Base-by-base conservation (phyloP, 2,888 invertebrate species). In the Dilophus febrilis region DNA sequence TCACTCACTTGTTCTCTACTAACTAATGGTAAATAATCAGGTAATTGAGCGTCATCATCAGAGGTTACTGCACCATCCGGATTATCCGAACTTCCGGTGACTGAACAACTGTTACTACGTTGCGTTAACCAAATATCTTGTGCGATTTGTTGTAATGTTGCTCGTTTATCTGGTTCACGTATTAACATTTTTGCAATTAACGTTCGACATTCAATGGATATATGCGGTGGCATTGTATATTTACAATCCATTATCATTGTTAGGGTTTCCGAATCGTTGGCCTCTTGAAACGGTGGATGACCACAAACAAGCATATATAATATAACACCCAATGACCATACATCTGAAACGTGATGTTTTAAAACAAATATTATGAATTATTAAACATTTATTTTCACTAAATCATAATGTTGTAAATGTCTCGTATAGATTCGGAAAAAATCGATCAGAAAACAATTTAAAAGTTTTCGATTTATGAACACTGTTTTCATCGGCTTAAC, bases 231-330 rank as follows among this genome's bases (percentile, higher is more conserved):
- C 54, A 94, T 81, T 42, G 80, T 79, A 61, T 94, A 98, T 68
- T 92, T 92, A 68, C 97, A 97, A 64, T 98, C 97, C 87, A 98
- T 91, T 49, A 98, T 98, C 88, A 92, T 95, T 26, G 94, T 97
- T 40, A 99, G 67, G 1, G 98, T 99, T 71, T 98, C 98, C 53
- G 92, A 94, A 64, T 99, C 98, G 64, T 97, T 98, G 26, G 95
- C 94, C 67, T 97, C 97, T 66, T 95, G 94, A 62, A 98, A 98
- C 6, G 98, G 98, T 28, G 95, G 84, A 58, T 86, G 82, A 6
- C 98, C 98, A 63, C 90, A 91, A 5, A 97, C 95, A 54, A 98
- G 69, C 95, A 98, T 98, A 65, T 87, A 99, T 34, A 98, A 68
- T 55, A 98, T 95, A 13, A 98, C 98, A 42, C 98, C 98, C 42